A percentile compares a stretch with the other conserved stretches of the same genome.
Evolutionary conservation across 2,113 vertebrate species (phyloP).

Genomic region (Phocoena phocoena): DNA sequence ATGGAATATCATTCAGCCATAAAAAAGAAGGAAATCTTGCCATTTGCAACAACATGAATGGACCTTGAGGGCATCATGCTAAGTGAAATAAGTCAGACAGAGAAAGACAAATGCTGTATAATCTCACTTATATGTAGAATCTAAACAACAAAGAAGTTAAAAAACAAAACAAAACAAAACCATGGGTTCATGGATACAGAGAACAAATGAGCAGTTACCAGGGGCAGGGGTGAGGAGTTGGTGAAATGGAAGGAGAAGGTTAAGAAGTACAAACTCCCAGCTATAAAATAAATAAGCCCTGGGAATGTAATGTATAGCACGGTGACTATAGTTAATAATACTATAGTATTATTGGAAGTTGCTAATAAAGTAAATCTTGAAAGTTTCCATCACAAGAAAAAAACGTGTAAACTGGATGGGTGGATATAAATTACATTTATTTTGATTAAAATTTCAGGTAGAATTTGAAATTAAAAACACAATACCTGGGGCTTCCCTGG

Average conservation of each 20-base stretch:
- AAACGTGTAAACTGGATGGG: background rate
- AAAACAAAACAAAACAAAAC: background rate
- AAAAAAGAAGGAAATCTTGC: background rate
- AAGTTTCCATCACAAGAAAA: background rate
- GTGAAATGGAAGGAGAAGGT: background rate
- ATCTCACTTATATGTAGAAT: background rate
- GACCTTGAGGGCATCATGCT: background rate
- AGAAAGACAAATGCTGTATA: background rate
- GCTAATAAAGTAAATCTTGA: background rate
- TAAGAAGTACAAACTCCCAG: background rate
- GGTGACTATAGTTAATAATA: background rate
- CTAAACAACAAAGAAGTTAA: background rate
- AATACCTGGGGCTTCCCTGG: too few relatives aligned
- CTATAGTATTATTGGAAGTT: background rate
- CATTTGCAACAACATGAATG: background rate
- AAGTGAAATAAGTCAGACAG: background rate
- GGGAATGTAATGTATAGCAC: background rate
- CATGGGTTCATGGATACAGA: background rate
- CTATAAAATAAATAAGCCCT: background rate
- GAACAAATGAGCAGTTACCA: background rate
- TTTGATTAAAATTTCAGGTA: background rate
- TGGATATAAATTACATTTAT: background rate
- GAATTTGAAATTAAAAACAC: background rate
- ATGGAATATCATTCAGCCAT: background rate
- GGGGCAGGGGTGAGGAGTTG: background rate